Evolutionary conservation across 1,140 invertebrate genomes (phyloP), one percentile per base, ranked within the genome.

Genomic region (Amphibalanus amphitrite): DNA sequence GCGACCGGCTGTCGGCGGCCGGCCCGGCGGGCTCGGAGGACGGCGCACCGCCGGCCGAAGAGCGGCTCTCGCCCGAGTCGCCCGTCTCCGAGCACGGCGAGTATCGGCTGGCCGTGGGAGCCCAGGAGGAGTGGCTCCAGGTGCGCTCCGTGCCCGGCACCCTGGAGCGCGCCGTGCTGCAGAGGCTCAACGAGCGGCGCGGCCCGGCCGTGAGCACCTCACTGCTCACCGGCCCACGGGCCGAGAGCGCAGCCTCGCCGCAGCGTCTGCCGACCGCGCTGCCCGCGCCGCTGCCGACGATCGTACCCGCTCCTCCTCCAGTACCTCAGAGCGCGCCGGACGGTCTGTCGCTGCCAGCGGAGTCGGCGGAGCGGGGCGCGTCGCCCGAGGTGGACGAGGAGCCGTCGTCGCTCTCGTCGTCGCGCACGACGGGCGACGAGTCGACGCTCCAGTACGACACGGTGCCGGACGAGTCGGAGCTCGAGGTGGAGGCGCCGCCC

Each of bases 81-180:
- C 76, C 76, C 20, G 71, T 73, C 20, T 76, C 65, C 74, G 75
- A 71, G 74, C 76, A 20, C 75, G 76, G 65, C 74, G 74, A 67
- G 73, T 70, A 69, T 38, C 47, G 20, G 47, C 47, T 59, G 47
- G 47, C 47, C 6, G 47, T 23, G 6, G 47, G 20, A 23, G 47
- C 13, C 6, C 47, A 59, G 47, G 47, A 59, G 47, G 47, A 59
- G 47, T 59, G 47, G 47, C 47, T 59, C 13, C 47, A 59, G 47
- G 47, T 59, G 47, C 47, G 47, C 6, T 59, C 47, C 23, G 47
- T 59, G 47, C 47, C 47, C 47, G 17, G 47, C 47, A 59, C 47
- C 6, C 47, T 59, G 47, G 47, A 59, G 47, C 47, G 47, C 6
- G 47, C 20, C 13, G 47, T 59, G 47, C 47, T 59, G 47, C 6